Evolutionary conservation across 1,140 invertebrate species (phyloP), one percentile per base, ranked within the genome.

Genomic region (Drosophila setifemur): DNA sequence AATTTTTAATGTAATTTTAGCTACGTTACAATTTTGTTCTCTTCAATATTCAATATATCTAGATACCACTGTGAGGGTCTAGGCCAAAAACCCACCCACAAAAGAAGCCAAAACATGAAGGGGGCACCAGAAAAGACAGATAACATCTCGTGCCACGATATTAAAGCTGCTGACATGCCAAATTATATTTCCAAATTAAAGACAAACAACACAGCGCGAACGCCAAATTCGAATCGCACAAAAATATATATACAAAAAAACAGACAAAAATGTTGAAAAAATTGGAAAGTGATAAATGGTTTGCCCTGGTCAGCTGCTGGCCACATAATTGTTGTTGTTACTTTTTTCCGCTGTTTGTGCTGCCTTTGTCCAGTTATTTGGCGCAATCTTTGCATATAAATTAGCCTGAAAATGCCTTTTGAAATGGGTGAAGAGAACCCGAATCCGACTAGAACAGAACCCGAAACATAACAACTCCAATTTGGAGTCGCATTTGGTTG

Each of bases 321-420:
- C 60, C 58, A 29, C 57, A 64, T 49, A 64, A 64, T 64, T 53
- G 31, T 66, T 64, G 47, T 64, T 63, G 63, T 45, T 52, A 25
- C 11, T 12, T 31, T 74, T 54, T 47, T 35, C n/a, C n/a, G n/a
- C n/a, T n/a, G n/a, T 7, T 14, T 37, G 5, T 73, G 60, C 33
- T 29, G 50, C 48, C 44, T 61, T 78, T 77, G 69, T 72, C 35
- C 55, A 77, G 73, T 54, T 82, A 74, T 85, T 74, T 85, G 70
- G 70, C 74, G 68, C 54, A 47, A 71, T 55, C 68, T 85, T 86
- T 74, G 79, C 81, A 85, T 86, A 85, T 72, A 86, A 85, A 85
- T 85, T 86, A 75, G 71, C 79, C 47, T 63, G 58, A 28, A 78
- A 85, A 77, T 73, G 73, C 61, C 61, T 77, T 68, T 76, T 77